Conservation (phyloP, 2,888 invertebrate species). For the Archaeoteleia sp. region DNA sequence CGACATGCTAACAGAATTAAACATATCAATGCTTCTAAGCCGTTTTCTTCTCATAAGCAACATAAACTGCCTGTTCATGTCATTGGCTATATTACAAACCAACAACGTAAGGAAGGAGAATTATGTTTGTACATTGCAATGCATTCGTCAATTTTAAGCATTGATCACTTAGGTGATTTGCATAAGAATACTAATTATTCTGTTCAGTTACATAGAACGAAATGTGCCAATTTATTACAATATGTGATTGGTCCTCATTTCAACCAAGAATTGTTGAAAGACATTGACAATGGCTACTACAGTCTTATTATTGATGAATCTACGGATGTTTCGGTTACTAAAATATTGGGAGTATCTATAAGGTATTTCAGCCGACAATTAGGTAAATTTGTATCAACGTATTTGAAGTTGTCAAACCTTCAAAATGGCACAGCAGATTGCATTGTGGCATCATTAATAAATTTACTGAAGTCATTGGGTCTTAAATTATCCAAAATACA, state of each 20-base stretch:
- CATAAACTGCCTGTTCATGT: not conserved
- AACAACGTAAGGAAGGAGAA: not conserved
- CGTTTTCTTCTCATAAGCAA: too few relatives aligned
- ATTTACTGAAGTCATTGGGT: not conserved
- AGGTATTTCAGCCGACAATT: slow-evolving; percentile 25
- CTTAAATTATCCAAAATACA: not conserved
- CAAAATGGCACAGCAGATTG: slow-evolving; percentile 3
- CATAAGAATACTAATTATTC: not conserved
- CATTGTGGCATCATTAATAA: not conserved
- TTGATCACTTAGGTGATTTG: slow-evolving; percentile 5
- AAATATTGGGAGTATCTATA: slow-evolving; percentile 48
- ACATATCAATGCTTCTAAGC: not conserved
- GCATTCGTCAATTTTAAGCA: not conserved
- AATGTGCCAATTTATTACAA: slow-evolving; percentile 22
- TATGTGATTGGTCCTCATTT: slow-evolving; percentile 31
- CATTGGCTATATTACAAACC: not conserved
- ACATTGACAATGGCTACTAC: slow-evolving; percentile 47
- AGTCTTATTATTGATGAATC: slow-evolving; percentile 57
- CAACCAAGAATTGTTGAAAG: slow-evolving; percentile 10
- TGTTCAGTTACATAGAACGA: slow-evolving; percentile 8
- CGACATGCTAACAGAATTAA: not conserved
- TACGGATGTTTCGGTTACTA: slow-evolving; percentile 53
- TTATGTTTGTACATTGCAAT: not conserved
- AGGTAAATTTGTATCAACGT: not conserved
- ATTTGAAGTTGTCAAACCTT: not conserved